Conservation (phyloP, 2,888 invertebrate genomes). For the Pachymerium ferrugineum region DNA sequence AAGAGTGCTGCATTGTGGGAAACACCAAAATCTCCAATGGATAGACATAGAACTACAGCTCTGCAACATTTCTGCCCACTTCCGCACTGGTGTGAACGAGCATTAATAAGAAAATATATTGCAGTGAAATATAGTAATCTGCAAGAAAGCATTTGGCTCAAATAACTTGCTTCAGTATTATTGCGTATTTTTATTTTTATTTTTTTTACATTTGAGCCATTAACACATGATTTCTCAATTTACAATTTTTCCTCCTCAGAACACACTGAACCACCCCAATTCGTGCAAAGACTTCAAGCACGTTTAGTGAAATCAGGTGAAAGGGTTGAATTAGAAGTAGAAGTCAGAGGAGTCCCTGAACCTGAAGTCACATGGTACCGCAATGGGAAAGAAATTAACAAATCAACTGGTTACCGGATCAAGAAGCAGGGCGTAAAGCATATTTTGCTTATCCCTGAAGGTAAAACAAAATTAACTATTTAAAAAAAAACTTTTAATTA, state of each 20-base stretch:
- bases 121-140: too few species aligned
- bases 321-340: constrained; percentile 63
- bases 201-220: too few species aligned
- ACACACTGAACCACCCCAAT: constrained; percentile 71
- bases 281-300: constrained; percentile 73
- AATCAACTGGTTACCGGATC: constrained; percentile 46
- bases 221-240: too few species aligned
- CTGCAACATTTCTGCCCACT: too few species aligned
- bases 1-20: too few species aligned
- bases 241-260: constrained; percentile 52
- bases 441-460: constrained; percentile 65
- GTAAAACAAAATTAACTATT: constrained; percentile 46
- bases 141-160: too few species aligned
- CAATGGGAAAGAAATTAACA: constrained; percentile 59
- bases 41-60: too few species aligned
- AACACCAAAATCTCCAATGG: too few species aligned
- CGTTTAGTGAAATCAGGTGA: constrained; percentile 64
- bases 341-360: constrained; percentile 68
- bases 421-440: constrained; percentile 61
- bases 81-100: too few species aligned
- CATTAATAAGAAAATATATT: too few species aligned
- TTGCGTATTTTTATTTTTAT: too few species aligned
- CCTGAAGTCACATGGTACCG: constrained; percentile 69
- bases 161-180: too few species aligned
- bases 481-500: constrained; percentile 18